Conservation (phyloP, 2,113 vertebrate species). For the Lathamus discolor region DNA sequence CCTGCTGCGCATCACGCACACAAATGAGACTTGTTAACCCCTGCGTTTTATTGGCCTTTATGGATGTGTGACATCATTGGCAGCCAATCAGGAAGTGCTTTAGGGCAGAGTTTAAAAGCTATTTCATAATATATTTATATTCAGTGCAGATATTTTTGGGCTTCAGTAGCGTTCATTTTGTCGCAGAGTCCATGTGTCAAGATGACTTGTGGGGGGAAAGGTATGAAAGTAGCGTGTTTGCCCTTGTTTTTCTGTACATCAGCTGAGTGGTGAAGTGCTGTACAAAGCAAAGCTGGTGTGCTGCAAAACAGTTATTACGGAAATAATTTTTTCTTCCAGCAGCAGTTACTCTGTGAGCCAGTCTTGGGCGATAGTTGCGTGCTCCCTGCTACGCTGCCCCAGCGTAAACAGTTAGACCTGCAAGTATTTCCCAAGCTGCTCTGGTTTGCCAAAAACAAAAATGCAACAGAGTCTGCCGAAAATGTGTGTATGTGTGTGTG, state of each 20-base stretch:
- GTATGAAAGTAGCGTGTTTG: neutral
- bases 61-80: slow-evolving; percentile 1
- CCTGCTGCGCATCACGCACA: fast-evolving
- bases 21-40: neutral
- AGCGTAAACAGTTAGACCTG: neutral
- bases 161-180: slow-evolving; percentile 9
- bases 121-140: slow-evolving; percentile 50
- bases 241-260: neutral
- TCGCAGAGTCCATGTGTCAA: slow-evolving; percentile 13
- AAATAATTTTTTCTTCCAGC: neutral
- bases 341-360: neutral
- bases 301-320: neutral
- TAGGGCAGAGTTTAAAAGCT: slow-evolving; percentile 1
- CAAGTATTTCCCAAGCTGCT: neutral
- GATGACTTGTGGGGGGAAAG: neutral
- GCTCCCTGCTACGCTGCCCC: neutral
- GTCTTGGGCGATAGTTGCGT: neutral
- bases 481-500: neutral
- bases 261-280: neutral
- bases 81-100: neutral
- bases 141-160: slow-evolving; percentile 41
- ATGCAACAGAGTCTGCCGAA: neutral
- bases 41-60: neutral
- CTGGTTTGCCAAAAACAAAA: neutral
- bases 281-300: neutral